Base-by-base conservation (phyloP, 2,888 invertebrate species). In the Trachelus troglodyta region DNA sequence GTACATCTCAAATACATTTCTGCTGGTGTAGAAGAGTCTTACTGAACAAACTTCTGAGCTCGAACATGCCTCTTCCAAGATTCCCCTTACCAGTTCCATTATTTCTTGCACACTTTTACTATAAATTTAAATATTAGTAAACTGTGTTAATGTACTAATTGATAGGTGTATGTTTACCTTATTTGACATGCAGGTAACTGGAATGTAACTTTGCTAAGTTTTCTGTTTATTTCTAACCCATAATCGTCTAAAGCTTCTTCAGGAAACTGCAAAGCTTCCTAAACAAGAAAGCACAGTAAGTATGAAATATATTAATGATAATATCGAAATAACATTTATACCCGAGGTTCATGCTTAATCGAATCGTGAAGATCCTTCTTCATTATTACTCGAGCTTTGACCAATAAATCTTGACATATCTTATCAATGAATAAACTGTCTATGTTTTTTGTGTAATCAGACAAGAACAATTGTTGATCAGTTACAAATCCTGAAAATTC, bases 301-400 rank as follows among this genome's bases (percentile, higher is more conserved):
- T 69, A 12, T 11, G 23, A 69, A 30, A 75, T 34, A 33, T 33
- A 40, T 40, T 33, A 69, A 76, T 71, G 12, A 31, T 1, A 31
- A 71, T 31, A 69, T 33, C 30, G 71, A 75, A 79, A 35, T 71
- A 68, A 75, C 56, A 75, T 80, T 83, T 78, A 83, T 85, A 93
- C 93, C 87, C 94, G 91, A 31, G 88, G 84, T 73, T 87, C 86
- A 74, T 88, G 86, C 56, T 79, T 86, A 23, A 94, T 93, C 85
- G 95, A 95, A 82, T 95, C 94, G 90, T 97, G 96, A 76, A 98
- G 93, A 91, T 97, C 97, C 87, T 96, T 95, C 77, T 94, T 94
- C 94, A 97, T 96, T 74, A 97, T 94, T 80, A 91, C 92, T 69
- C 95, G 93, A 0, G 97, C 96, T 75, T 92, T 93, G 78, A 94